Evolutionary conservation across 1,140 invertebrate genomes (phyloP), one percentile per base, ranked within the genome.

Genomic region (Drosophila novamexicana): DNA sequence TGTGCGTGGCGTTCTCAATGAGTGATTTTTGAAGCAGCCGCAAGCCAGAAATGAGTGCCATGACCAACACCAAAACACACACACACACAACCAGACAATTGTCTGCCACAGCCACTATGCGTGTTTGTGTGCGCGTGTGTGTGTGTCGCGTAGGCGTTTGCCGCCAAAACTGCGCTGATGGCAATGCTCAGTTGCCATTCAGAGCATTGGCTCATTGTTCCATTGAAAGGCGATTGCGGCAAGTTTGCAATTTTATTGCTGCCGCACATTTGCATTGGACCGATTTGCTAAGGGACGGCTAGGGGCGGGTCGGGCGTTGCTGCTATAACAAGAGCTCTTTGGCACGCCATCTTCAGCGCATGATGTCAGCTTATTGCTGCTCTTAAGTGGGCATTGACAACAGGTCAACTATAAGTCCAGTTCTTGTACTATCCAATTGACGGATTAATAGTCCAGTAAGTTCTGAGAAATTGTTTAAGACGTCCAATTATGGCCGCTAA

Each of bases 21-120:
- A 86, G 88, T 86, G 82, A 88, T 77, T 86, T 88, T 82, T 86
- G 64, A 82, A 73, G 64, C 70, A 86, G 81, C 66, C 71, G 73
- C 76, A 83, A 82, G 63, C 71, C 58, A 69, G 72, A 37, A 64
- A 64, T 59, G 65, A 63, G 69, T 62, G 53, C 52, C 63, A 75
- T 61, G 56, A 45, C 63, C 54, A 73, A 54, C 49, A 62, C 45
- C 39, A 32, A 32, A 22, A 22, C 47, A 57, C 52, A 80, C 58
- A 45, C 22, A 22, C 22, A 49, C 39, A 32, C 29, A 54, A 32
- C 47, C 34, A 45, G 4, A 52, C 47, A 59, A n/a, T 59, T 59
- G 56, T 45, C 29, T 59, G 56, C 56, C 45, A 67, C 37, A 34
- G 14, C 16, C 32, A 62, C 5, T 34, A 39, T 34, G 32, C 12